phyloP scores from a whole-genome alignment of 1,140 invertebrate genomes.

The Conus ventricosus region DNA sequence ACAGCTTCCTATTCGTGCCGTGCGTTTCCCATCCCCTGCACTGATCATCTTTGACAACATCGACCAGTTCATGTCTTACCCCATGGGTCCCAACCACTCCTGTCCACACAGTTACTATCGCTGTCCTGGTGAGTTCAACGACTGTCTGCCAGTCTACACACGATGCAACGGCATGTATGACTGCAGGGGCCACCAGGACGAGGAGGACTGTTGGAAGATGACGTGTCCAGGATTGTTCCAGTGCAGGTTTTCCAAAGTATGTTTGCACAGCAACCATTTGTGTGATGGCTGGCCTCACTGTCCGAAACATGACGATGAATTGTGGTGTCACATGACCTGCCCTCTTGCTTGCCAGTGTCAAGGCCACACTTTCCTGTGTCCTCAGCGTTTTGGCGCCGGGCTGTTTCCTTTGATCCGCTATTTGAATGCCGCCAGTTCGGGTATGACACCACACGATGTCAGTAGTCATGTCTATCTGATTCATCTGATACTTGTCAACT shows the following conservation, averaged over 20 bases:
- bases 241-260: conserved; percentile 23
- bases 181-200: conserved; percentile 18
- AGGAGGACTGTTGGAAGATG: not conserved
- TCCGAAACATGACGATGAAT: not conserved
- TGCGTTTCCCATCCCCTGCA: too few relatives aligned
- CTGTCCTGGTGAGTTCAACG: not conserved
- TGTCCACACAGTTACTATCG: too few relatives aligned
- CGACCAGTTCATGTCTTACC: too few relatives aligned
- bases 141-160: not conserved
- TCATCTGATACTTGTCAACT: not conserved
- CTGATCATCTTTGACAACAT: too few relatives aligned
- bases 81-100: too few relatives aligned
- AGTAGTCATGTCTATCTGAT: not conserved
- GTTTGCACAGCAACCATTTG: conserved; percentile 20
- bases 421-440: not conserved
- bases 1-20: too few relatives aligned
- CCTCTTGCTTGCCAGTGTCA: not conserved
- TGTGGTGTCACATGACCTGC: not conserved
- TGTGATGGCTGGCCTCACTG: not conserved
- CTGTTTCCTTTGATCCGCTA: not conserved
- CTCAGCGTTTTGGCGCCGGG: not conserved
- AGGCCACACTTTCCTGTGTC: not conserved
- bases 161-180: conserved; percentile 26
- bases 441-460: not conserved
- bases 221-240: conserved; percentile 34